Conservation (phyloP, 2,797 vertebrate genomes). For the Karalla daura region DNA sequence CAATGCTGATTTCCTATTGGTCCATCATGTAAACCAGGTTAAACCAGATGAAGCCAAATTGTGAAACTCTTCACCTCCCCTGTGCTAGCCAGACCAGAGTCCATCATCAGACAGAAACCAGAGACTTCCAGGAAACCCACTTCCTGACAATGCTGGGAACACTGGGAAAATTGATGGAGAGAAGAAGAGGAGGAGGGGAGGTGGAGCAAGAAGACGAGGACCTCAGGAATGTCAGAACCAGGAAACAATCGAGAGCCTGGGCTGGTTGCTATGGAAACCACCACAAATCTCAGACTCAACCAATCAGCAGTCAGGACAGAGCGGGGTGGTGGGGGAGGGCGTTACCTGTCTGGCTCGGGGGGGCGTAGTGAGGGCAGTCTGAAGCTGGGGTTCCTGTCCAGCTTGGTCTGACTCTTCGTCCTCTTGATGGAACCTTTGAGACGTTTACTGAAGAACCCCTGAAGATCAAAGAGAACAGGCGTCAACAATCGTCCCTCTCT, state of each 20-base stretch:
- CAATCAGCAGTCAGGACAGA: too few relatives aligned
- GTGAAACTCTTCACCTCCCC: too few relatives aligned
- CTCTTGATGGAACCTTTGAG: slow-evolving; percentile 98
- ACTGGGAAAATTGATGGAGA: slow-evolving; percentile 26
- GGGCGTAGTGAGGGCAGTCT: slow-evolving; percentile 89
- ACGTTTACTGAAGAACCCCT: slow-evolving; percentile 98
- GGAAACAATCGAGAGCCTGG: too few relatives aligned
- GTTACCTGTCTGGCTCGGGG: slow-evolving; percentile 89
- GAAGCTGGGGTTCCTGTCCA: slow-evolving; percentile 95
- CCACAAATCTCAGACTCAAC: too few relatives aligned
- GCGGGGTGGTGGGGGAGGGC: too few relatives aligned
- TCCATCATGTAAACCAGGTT: too few relatives aligned
- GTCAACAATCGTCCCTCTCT: not conserved
- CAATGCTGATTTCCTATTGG: too few relatives aligned
- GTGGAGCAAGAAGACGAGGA: slow-evolving; percentile 2
- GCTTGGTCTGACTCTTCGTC: slow-evolving; percentile 96
- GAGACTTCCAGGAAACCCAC: slow-evolving; percentile 43
- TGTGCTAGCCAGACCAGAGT: too few relatives aligned
- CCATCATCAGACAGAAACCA: not conserved
- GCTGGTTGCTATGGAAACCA: too few relatives aligned
- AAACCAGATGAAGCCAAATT: too few relatives aligned
- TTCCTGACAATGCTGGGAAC: slow-evolving; percentile 43
- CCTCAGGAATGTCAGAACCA: too few relatives aligned
- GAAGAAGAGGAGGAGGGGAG: not conserved
- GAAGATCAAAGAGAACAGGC: not conserved